Base-by-base conservation (phyloP, 2,888 invertebrate genomes). In the Callyntrura guangdongensis region DNA sequence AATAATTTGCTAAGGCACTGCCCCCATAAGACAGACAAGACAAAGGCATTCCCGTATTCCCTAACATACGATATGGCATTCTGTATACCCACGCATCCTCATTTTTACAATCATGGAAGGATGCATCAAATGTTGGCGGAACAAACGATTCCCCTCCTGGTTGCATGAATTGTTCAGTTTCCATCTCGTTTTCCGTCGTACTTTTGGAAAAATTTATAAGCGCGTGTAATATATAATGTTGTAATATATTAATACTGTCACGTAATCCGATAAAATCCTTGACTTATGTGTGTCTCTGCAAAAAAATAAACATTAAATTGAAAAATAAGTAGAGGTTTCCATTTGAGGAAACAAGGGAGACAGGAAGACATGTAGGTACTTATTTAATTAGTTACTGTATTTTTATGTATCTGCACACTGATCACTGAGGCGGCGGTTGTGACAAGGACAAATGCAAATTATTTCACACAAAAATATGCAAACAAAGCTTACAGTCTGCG, bases 1-100 rank as follows among this genome's bases (percentile, higher is more conserved):
- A n/a, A n/a, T n/a, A 96, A 91, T 96, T 95, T 93, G 97, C 97
- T 92, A 98, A 96, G 2, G 97, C 96, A 12, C 96, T 98, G 72
- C 97, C 96, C n/a, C 98, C 98, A 56, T 97, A 95, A 49, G 97
- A 96, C 67, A 98, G n/a, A 94, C 94, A 96, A 96, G 98, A 98
- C 36, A 98, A 95, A 90, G 96, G 95, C 92, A 98, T 94, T 56
- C 96, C 97, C 0, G 98, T 98, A 91, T 96, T 96, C 0, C 97
- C 98, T 14, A 98, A 96, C 77, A 95, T 94, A 87, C 96, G 96
- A 94, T 97, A 98, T 94, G 96, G 96, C 97, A 98, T 98, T 94
- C 96, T 95, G 86, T 95, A 95, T 0, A 97, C 61, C 89, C 92
- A 93, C 17, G 85, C 67, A 64, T 92, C 85, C 12, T 56, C 27